Evolutionary conservation across 2,888 invertebrate species (phyloP).

Genomic region (Aporophyla nigra): DNA sequence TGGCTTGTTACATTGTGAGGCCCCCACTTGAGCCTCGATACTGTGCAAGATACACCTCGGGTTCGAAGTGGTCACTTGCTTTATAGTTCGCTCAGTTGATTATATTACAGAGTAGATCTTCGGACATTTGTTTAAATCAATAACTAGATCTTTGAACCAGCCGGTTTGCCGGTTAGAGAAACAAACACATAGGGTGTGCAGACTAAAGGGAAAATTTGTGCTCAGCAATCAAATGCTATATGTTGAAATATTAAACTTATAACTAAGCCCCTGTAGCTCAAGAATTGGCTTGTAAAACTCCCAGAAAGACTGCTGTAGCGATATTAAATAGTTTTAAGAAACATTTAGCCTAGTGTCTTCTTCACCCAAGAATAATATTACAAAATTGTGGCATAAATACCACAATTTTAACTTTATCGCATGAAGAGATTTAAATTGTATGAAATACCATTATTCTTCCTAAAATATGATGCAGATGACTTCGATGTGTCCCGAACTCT

Average conservation of each 20-base stretch:
- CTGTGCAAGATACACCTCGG: not conserved
- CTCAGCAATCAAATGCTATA: conserved; percentile 2
- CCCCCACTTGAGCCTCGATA: not conserved
- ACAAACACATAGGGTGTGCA: not conserved
- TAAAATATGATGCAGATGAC: not conserved
- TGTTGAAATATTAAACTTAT: not conserved
- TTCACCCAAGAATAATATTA: not conserved
- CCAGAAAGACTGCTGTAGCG: not conserved
- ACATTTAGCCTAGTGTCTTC: not conserved
- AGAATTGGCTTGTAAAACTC: not conserved
- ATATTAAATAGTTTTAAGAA: not conserved
- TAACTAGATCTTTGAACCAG: not conserved
- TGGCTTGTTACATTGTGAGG: too few relatives aligned
- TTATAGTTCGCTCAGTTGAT: not conserved
- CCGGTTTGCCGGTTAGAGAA: not conserved
- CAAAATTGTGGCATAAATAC: too few relatives aligned
- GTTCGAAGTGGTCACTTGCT: too few relatives aligned
- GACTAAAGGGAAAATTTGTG: not conserved
- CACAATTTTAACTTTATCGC: not conserved
- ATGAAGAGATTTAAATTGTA: not conserved
- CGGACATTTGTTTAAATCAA: not conserved
- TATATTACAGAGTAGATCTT: not conserved
- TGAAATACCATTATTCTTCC: conserved; percentile 14
- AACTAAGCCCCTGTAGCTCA: not conserved
- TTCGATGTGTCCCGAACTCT: not conserved